Base-by-base conservation (phyloP, 2,888 invertebrate genomes). In the Aproaerema taeniolella region DNA sequence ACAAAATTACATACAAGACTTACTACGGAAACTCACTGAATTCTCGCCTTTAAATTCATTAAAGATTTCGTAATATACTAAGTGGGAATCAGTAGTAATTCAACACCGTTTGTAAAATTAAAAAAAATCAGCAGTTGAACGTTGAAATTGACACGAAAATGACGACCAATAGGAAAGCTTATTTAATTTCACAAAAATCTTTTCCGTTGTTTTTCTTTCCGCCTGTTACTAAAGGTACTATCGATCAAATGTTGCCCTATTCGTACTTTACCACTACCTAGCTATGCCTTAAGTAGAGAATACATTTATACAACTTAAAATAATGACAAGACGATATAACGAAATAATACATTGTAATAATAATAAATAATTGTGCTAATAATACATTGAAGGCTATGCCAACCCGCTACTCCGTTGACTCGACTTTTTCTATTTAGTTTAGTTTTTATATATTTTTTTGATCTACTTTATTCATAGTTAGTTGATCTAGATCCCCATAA, bases 231-330 rank as follows among this genome's bases (percentile, higher is more conserved):
- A 15, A n/a, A n/a, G n/a, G n/a, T 78, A 78, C 61, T 45, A 53
- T 61, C 57, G 60, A 65, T 67, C 66, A 61, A 68, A 63, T 81
- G 77, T 78, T 77, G 70, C 74, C 71, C 81, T 81, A 81, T 10
- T 67, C n/a, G n/a, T 76, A 71, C 71, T 70, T 80, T 80, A 80
- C 69, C 73, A 69, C 80, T 83, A 82, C 76, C 83, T 83, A 83
- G 67, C 82, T 83, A 83, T 73, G 73, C 70, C 77, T 81, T 83
- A 82, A 73, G 62, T 72, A 76, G 80, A 83, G 80, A 73, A 69
- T 78, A 77, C 72, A 80, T 83, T 83, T 85, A 79, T 82, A 85
- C 82, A 85, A 81, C 85, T 85, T 85, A 86, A 80, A 76, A 74
- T 86, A 86, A 81, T 86, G 85, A 86, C 85, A 81, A 86, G 85